Conservation (phyloP, 2,888 invertebrate genomes). For the Sinohyriopsis cumingii region DNA sequence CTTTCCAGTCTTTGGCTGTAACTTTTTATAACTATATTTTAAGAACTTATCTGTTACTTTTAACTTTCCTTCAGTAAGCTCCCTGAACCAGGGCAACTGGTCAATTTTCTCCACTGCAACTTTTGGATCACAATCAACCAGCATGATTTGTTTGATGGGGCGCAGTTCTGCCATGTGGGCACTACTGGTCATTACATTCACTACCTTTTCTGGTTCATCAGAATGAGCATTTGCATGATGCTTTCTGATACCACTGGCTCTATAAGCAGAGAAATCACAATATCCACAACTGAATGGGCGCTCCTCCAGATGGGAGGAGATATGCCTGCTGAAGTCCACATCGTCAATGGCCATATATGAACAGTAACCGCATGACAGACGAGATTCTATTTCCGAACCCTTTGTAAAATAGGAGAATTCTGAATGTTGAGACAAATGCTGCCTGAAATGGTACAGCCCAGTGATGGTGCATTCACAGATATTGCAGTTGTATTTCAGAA, state of each 20-base stretch:
- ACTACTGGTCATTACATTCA: neutral
- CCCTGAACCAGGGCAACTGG: no score
- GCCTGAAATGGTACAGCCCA: conserved; percentile 49
- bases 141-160: conserved; percentile 6
- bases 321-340: conserved; percentile 46
- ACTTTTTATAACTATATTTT: no score
- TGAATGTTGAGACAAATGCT: conserved; percentile 46
- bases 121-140: conserved; percentile 22
- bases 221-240: no score
- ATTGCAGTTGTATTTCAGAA: conserved; percentile 38
- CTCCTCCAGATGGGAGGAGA: conserved; percentile 43
- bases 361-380: conserved; percentile 53
- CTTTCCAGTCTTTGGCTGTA: no score
- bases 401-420: conserved; percentile 37
- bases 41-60: no score
- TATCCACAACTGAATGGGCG: conserved; percentile 49
- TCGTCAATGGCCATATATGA: conserved; percentile 40
- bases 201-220: no score
- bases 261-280: conserved; percentile 32
- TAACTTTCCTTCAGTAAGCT: no score
- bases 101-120: conserved; percentile 11
- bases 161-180: conserved; percentile 9
- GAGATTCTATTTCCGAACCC: conserved; percentile 36
- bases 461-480: conserved; percentile 34
- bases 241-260: no score